phyloP scores from a whole-genome alignment of 2,113 vertebrate species.

The Bubo scandiacus region DNA sequence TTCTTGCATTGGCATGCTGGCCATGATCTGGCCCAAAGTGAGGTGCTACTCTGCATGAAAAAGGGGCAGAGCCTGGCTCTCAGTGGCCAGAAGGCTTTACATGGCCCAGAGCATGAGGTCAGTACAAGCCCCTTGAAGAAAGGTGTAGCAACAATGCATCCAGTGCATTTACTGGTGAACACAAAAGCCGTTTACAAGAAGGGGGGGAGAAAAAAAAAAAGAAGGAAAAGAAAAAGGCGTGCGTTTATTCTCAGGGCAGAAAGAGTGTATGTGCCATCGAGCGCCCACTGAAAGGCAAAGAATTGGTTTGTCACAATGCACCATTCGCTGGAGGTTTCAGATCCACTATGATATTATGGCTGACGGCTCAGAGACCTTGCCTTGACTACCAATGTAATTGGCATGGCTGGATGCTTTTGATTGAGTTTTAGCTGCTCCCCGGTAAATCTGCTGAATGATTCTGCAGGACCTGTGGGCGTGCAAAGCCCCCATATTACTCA shows the following conservation, averaged over 20 bases:
- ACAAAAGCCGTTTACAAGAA: conserved; percentile 40
- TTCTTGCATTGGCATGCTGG: conserved; percentile 51
- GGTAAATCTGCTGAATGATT: background rate
- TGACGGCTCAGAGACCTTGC: conserved; percentile 5
- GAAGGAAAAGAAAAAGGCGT: background rate
- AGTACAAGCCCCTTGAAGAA: conserved; percentile 33
- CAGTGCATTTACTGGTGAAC: conserved; percentile 19
- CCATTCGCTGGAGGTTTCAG: conserved; percentile 35
- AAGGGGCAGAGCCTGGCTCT: conserved; percentile 35
- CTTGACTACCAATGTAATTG: conserved; percentile 30
- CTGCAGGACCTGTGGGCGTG: background rate
- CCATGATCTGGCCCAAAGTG: conserved; percentile 39
- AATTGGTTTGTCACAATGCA: conserved; percentile 26
- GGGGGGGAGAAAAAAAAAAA: too few species aligned
- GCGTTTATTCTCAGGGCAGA: conserved; percentile 28
- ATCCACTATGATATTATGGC: conserved; percentile 52
- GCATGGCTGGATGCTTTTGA: conserved; percentile 28
- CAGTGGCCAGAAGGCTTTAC: conserved; percentile 46
- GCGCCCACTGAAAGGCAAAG: conserved; percentile 36
- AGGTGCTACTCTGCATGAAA: conserved; percentile 59
- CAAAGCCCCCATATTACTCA: background rate
- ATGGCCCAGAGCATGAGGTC: conserved; percentile 50
- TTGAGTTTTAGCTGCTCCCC: background rate
- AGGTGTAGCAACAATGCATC: conserved; percentile 40
- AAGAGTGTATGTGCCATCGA: background rate